phyloP scores from a whole-genome alignment of 2,888 invertebrate genomes.

The Coelopa pilipes region DNA sequence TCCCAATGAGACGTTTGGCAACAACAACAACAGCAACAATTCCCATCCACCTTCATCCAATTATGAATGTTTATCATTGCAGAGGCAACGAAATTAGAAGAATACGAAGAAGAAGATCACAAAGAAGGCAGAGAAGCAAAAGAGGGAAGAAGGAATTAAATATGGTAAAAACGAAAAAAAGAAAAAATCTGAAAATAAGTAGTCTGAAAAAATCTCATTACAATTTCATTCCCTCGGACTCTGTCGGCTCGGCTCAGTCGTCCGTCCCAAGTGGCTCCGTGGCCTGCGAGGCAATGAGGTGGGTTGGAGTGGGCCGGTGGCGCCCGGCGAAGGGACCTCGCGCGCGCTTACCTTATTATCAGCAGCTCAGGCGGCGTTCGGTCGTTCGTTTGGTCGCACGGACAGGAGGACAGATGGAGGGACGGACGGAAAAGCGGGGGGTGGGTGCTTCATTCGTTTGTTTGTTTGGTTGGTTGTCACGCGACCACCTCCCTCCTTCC shows the following conservation, averaged over 20 bases:
- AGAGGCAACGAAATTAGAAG: not conserved
- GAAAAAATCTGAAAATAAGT: slow-evolving; percentile 36
- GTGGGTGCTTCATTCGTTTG: too few relatives aligned
- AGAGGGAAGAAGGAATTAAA: slow-evolving; percentile 30
- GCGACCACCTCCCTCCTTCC: slow-evolving; percentile 10
- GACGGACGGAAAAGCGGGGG: too few relatives aligned
- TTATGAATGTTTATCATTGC: slow-evolving; percentile 39
- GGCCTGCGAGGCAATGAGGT: slow-evolving; percentile 4
- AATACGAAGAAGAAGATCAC: too few relatives aligned
- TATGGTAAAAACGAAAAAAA: slow-evolving; percentile 33
- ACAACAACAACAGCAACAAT: slow-evolving; percentile 20
- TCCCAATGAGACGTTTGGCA: slow-evolving; percentile 17
- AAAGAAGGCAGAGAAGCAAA: not conserved
- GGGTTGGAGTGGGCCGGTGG: too few relatives aligned
- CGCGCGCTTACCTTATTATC: slow-evolving; percentile 33
- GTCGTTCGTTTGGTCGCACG: too few relatives aligned
- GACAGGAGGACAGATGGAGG: too few relatives aligned
- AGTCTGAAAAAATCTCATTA: slow-evolving; percentile 43
- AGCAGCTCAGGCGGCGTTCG: slow-evolving; percentile 24
- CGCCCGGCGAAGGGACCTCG: not conserved
- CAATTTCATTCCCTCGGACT: slow-evolving; percentile 39
- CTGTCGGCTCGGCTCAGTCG: slow-evolving; percentile 11
- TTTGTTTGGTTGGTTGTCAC: slow-evolving; percentile 34
- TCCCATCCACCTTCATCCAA: slow-evolving; percentile 38
- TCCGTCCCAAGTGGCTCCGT: not conserved